Conservation (phyloP, 2,113 vertebrate species). For the Meleagris gallopavo region DNA sequence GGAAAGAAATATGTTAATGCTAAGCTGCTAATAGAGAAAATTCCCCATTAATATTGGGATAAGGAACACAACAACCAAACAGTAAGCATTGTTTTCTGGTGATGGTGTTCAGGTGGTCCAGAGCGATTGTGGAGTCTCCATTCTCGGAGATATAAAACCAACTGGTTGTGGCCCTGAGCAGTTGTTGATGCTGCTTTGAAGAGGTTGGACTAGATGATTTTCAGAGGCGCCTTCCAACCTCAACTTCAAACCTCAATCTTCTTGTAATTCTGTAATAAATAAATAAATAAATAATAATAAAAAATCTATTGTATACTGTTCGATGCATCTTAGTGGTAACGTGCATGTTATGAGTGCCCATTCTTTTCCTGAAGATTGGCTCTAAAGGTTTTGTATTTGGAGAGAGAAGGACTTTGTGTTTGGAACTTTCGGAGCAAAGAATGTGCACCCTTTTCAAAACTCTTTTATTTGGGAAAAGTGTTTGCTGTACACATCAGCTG, state of each 20-base stretch:
- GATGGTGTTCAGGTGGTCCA: neutral
- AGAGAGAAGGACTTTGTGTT: neutral
- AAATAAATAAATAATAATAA: too few species aligned
- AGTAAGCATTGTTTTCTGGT: neutral
- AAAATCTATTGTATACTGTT: neutral
- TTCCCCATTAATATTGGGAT: neutral
- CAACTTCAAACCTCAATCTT: neutral
- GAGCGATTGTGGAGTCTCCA: neutral
- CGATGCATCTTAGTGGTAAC: neutral
- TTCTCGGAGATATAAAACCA: neutral
- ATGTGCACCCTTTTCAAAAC: neutral
- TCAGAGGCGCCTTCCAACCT: neutral
- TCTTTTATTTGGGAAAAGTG: neutral
- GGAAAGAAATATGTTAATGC: neutral
- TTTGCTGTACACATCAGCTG: neutral
- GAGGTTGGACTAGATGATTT: neutral
- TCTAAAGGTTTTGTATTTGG: neutral
- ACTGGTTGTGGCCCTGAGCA: neutral
- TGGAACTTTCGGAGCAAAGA: neutral
- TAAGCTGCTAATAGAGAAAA: neutral
- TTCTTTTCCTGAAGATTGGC: neutral
- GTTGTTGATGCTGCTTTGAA: neutral
- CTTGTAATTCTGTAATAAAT: neutral
- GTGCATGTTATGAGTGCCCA: fast-evolving
- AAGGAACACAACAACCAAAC: neutral